phyloP scores from a whole-genome alignment of 2,888 invertebrate genomes.

The Dicyrtomina minuta region DNA sequence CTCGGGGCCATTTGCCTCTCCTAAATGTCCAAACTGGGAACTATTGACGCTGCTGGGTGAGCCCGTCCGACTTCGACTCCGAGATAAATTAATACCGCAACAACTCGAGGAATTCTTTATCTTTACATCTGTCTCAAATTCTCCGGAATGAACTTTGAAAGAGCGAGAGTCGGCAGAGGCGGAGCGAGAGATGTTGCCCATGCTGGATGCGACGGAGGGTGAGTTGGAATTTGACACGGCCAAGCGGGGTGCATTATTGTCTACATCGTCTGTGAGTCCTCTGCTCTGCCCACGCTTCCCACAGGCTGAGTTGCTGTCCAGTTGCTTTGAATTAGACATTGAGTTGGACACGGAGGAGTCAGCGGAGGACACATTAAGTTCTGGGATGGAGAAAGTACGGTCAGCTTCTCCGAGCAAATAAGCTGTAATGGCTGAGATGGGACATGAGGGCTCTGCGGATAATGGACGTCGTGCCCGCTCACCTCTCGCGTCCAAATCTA shows the following conservation, averaged over 20 bases:
- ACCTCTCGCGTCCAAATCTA: conserved; percentile 68
- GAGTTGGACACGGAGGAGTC: no score
- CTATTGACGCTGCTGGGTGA: no score
- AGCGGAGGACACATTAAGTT: conserved; percentile 21
- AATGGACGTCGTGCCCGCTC: conserved; percentile 27
- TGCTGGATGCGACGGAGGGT: conserved; percentile 42
- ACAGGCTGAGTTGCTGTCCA: no score
- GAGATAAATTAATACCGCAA: conserved; percentile 47
- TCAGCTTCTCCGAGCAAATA: not conserved
- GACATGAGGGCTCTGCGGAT: conserved; percentile 24
- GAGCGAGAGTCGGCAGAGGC: conserved; percentile 29
- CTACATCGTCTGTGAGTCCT: no score
- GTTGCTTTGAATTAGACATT: not conserved
- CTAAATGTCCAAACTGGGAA: no score
- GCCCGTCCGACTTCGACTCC: conserved; percentile 30
- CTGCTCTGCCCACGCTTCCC: conserved; percentile 11
- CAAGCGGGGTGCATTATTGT: no score
- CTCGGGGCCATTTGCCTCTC: conserved; percentile 31
- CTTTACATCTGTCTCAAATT: conserved; percentile 14
- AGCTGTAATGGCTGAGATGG: conserved; percentile 23
- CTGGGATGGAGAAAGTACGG: conserved; percentile 24
- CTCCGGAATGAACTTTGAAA: not conserved
- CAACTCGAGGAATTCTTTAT: conserved; percentile 38
- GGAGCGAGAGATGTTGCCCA: conserved; percentile 34
- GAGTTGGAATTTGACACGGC: conserved; percentile 45